phyloP scores from a whole-genome alignment of 35 echinoderm and acorn worm genomes.

The Ptychodera flava region DNA sequence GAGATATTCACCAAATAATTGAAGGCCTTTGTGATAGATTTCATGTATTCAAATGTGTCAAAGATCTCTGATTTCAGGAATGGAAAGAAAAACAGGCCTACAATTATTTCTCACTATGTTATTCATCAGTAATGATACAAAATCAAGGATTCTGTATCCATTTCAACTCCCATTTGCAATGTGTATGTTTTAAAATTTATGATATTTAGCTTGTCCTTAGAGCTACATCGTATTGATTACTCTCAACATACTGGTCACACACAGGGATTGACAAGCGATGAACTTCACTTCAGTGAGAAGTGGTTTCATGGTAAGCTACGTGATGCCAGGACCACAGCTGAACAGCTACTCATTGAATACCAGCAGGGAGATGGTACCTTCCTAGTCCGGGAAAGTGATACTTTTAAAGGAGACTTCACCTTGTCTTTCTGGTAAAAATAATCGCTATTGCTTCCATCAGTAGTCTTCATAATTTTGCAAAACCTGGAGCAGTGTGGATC shows the following conservation, averaged over 20 bases:
- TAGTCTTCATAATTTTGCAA: conserved; percentile 13
- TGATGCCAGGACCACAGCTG: conserved; percentile 58
- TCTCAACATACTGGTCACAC: no score
- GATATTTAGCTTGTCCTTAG: background rate
- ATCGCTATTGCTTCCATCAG: background rate
- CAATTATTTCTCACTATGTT: no score
- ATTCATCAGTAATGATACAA: no score
- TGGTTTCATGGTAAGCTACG: conserved; percentile 97
- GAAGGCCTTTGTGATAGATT: no score
- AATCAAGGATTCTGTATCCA: no score
- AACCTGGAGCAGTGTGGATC: background rate
- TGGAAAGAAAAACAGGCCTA: no score
- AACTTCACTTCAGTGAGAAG: conserved; percentile 87
- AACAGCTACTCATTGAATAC: conserved; percentile 72
- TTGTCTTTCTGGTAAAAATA: conserved; percentile 90
- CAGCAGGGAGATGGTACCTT: conserved; percentile 96
- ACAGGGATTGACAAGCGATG: conserved; percentile 48
- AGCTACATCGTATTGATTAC: no score
- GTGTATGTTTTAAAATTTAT: no score
- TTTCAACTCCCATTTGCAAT: no score
- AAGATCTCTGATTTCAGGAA: no score
- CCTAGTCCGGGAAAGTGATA: conserved; percentile 95
- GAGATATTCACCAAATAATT: no score
- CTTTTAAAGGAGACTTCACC: conserved; percentile 97
- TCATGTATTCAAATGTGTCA: no score